Conservation (phyloP, 2,113 vertebrate species). For the Toxotes chatareus region DNA sequence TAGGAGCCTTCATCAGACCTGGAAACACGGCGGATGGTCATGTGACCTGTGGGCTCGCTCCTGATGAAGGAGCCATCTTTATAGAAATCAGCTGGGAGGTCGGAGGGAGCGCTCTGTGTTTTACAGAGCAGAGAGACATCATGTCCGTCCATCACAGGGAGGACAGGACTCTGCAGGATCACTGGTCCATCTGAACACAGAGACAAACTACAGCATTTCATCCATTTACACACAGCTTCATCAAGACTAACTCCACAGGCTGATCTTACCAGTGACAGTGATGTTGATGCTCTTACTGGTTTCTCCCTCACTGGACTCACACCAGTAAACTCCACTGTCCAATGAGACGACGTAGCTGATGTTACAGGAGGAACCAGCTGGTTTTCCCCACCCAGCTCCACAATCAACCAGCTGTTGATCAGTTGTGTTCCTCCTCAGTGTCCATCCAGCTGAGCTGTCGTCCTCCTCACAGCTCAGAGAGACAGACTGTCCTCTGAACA, state of each 20-base stretch:
- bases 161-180: too few relatives aligned
- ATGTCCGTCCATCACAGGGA: too few relatives aligned
- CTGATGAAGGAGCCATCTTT: too few relatives aligned
- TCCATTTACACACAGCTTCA: constrained; percentile 30
- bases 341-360: accelerated
- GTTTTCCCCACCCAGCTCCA: constrained; percentile 5
- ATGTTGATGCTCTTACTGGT: constrained; percentile 28
- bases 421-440: constrained; percentile 23
- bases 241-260: neutral
- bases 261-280: constrained; percentile 31
- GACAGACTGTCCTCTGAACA: neutral
- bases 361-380: neutral
- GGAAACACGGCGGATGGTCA: too few relatives aligned
- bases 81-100: too few relatives aligned
- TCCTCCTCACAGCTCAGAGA: constrained; percentile 27
- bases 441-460: neutral
- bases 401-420: too few relatives aligned
- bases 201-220: constrained; percentile 1
- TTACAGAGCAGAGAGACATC: too few relatives aligned
- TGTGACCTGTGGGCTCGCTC: too few relatives aligned
- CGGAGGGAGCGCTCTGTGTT: too few relatives aligned
- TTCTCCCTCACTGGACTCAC: constrained; percentile 35
- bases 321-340: constrained; percentile 44
- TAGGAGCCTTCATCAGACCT: too few relatives aligned
- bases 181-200: neutral